Percentiles rank a stretch among this genome's conserved stretches.
These are phyloP conservation scores for Halictus ligatus DNA, from an alignment of 2,888 invertebrate species.

Conservation along the genomic window DNA sequence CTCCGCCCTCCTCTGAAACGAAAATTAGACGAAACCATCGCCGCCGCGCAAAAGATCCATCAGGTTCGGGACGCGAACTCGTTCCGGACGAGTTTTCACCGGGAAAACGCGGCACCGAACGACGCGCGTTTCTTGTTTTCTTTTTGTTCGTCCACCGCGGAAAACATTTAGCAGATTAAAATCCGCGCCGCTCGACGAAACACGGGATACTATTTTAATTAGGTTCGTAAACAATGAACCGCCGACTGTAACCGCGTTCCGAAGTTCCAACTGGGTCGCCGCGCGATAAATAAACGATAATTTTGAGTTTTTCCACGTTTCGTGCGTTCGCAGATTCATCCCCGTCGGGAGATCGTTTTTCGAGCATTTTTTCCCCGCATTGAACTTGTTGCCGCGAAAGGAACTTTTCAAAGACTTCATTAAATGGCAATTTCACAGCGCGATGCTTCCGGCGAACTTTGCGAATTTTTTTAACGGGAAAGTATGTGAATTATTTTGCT, in stretches of 20 bases:
- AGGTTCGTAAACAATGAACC: neutral
- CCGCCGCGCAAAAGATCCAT: neutral
- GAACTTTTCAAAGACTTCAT: neutral
- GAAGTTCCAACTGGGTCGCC: neutral
- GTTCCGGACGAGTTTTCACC: neutral
- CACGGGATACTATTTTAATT: neutral
- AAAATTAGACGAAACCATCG: neutral
- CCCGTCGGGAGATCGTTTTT: neutral
- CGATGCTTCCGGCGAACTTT: neutral
- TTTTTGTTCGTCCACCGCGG: neutral
- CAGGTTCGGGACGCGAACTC: neutral
- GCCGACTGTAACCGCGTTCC: neutral
- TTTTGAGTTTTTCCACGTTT: neutral
- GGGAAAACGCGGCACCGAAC: neutral
- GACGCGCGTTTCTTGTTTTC: neutral
- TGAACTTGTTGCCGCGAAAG: neutral
- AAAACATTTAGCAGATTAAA: constrained; percentile 4
- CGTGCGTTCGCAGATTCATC: neutral
- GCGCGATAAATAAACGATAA: neutral
- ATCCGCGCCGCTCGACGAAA: neutral
- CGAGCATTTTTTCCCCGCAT: neutral
- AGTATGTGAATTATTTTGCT: no score
- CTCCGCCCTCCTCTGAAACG: neutral
- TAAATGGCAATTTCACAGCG: neutral
- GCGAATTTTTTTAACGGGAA: neutral